These are phyloP conservation scores for Nudaria mundana DNA, from an alignment of 2,888 invertebrate species.

Conservation along the genomic window DNA sequence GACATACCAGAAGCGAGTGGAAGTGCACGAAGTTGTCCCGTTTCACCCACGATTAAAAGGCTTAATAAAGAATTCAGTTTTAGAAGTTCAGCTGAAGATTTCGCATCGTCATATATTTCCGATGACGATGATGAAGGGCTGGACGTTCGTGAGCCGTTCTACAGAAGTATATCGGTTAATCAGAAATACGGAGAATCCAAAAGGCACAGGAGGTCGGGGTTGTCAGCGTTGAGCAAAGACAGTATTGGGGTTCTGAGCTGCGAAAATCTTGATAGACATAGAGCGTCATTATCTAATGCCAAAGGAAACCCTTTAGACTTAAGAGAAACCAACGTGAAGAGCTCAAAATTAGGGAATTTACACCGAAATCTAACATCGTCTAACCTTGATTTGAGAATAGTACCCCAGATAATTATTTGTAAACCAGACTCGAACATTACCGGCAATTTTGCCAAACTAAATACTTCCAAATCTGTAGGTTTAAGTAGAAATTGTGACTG, in stretches of 20 bases:
- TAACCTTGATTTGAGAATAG: conserved; percentile 15
- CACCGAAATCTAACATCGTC: conserved; percentile 26
- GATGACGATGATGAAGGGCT: conserved; percentile 30
- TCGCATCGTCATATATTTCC: conserved; percentile 24
- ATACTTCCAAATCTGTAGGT: conserved; percentile 57
- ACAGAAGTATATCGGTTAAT: conserved; percentile 47
- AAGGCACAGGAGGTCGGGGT: conserved; percentile 32
- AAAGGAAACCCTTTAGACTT: conserved; percentile 11
- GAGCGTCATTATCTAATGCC: conserved; percentile 23
- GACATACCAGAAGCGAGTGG: conserved; percentile 18
- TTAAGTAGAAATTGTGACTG: conserved; percentile 64
- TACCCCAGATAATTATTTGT: conserved; percentile 43
- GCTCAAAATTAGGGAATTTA: conserved; percentile 26
- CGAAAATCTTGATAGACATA: conserved; percentile 40
- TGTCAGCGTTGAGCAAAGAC: conserved; percentile 40
- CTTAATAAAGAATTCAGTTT: conserved; percentile 38
- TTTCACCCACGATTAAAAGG: conserved; percentile 49
- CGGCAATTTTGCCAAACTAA: conserved; percentile 50
- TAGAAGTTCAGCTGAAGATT: conserved; percentile 36
- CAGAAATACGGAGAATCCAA: conserved; percentile 16
- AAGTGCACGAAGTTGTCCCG: conserved; percentile 34
- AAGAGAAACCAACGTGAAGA: conserved; percentile 10
- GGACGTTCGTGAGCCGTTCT: conserved; percentile 33
- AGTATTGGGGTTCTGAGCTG: conserved; percentile 57
- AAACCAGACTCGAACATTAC: conserved; percentile 27